phyloP scores from a whole-genome alignment of 2,113 vertebrate genomes.

The Poeciliopsis prolifica region DNA sequence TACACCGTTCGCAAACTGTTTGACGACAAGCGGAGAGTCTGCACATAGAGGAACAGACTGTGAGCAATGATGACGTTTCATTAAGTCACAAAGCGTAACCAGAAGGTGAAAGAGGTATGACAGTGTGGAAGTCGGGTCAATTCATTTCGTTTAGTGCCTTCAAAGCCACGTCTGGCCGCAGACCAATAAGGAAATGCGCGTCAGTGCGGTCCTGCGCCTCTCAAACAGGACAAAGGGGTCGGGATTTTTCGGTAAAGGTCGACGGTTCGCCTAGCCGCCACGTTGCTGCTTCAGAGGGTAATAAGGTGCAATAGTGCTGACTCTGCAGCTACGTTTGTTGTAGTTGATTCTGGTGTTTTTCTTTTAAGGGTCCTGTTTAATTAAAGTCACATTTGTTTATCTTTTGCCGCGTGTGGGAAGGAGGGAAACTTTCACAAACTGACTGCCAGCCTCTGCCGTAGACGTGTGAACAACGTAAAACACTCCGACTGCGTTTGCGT shows the following conservation, averaged over 20 bases:
- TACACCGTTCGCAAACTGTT: conserved; percentile 89
- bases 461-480: not conserved
- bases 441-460: not conserved
- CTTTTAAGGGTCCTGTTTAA: conserved; percentile 28
- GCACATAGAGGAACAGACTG: conserved; percentile 80
- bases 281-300: conserved; percentile 13
- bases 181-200: conserved; percentile 25
- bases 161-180: conserved; percentile 28
- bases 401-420: conserved; percentile 15
- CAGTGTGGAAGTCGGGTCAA: not conserved
- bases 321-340: conserved; percentile 10
- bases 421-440: not conserved
- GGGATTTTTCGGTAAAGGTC: conserved; percentile 7
- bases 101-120: not conserved
- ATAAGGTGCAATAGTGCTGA: conserved; percentile 53
- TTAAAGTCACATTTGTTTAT: conserved; percentile 10
- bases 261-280: not conserved
- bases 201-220: conserved; percentile 6
- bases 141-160: conserved; percentile 51
- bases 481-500: conserved; percentile 1
- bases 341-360: conserved; percentile 3
- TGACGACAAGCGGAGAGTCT: conserved; percentile 82
- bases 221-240: conserved; percentile 5
- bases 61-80: no score
- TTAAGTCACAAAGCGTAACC: conserved; percentile 7